Evolutionary conservation across 2,797 vertebrate species (phyloP).

Genomic region (Manis javanica): DNA sequence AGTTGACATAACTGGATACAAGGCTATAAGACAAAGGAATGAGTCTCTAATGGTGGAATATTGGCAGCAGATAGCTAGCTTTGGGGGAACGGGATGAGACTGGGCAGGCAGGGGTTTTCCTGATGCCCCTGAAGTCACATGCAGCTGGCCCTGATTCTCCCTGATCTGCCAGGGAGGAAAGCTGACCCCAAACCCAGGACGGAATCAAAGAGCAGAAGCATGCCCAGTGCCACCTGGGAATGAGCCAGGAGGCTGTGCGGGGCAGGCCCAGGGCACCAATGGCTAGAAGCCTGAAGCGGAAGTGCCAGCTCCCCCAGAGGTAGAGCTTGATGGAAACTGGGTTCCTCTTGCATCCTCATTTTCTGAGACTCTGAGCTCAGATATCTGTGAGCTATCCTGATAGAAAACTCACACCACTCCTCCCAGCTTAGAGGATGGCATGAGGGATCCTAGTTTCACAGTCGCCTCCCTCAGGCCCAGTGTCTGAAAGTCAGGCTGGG

Average conservation of each 20-base stretch:
- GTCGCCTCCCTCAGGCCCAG: background rate
- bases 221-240: background rate
- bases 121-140: background rate
- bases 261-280: background rate
- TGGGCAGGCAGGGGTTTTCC: background rate
- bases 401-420: background rate
- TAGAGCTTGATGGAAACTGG: background rate
- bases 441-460: accelerated
- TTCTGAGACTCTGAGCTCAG: background rate
- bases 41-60: background rate
- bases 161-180: background rate
- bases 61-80: background rate
- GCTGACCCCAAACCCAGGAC: background rate
- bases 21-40: background rate
- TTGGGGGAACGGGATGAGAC: background rate
- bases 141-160: background rate
- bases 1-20: background rate
- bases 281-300: background rate
- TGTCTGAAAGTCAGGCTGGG: background rate
- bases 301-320: background rate
- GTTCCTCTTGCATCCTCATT: background rate
- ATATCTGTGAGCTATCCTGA: background rate
- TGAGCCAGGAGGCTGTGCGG: background rate
- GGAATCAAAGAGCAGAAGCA: background rate
- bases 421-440: background rate